Evolutionary conservation across 2,797 vertebrate genomes (phyloP).

Genomic region (Brachyalestes nurse): DNA sequence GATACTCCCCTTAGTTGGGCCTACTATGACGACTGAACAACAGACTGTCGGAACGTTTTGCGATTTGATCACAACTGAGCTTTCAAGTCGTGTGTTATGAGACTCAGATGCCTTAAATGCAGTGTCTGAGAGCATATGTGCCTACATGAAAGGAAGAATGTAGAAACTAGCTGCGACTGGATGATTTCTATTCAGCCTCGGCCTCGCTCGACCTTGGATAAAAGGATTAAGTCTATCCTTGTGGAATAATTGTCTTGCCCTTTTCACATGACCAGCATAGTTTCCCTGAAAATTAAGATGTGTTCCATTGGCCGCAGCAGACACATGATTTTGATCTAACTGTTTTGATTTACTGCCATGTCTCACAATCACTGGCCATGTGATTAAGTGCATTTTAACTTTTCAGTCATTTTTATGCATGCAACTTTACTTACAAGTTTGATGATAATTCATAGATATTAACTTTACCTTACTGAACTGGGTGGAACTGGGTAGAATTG

Average conservation of each 20-base stretch:
- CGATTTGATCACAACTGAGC: neutral
- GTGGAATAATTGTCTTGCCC: constrained; percentile 74
- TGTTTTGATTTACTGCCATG: constrained; percentile 59
- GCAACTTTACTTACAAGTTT: too few relatives aligned
- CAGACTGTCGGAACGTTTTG: constrained; percentile 4
- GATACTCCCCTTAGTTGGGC: neutral
- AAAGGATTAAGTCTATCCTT: constrained; percentile 78
- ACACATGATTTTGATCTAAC: constrained; percentile 58
- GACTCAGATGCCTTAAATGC: constrained; percentile 15
- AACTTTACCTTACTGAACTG: neutral
- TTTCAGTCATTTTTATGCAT: constrained; percentile 1
- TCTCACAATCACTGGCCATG: constrained; percentile 53
- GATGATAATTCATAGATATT: neutral
- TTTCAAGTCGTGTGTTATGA: constrained; percentile 8
- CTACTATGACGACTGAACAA: neutral
- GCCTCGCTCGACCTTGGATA: constrained; percentile 60
- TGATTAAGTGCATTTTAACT: constrained; percentile 6
- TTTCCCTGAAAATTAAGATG: constrained; percentile 62
- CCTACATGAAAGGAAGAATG: constrained; percentile 51
- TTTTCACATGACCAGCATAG: constrained; percentile 75
- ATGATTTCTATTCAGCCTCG: constrained; percentile 44
- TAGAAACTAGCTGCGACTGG: constrained; percentile 62
- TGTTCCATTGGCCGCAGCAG: constrained; percentile 49
- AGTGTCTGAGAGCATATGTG: constrained; percentile 15
- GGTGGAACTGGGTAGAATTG: neutral